phyloP scores from a whole-genome alignment of 2,113 vertebrate genomes.

The Odocoileus virginianus region DNA sequence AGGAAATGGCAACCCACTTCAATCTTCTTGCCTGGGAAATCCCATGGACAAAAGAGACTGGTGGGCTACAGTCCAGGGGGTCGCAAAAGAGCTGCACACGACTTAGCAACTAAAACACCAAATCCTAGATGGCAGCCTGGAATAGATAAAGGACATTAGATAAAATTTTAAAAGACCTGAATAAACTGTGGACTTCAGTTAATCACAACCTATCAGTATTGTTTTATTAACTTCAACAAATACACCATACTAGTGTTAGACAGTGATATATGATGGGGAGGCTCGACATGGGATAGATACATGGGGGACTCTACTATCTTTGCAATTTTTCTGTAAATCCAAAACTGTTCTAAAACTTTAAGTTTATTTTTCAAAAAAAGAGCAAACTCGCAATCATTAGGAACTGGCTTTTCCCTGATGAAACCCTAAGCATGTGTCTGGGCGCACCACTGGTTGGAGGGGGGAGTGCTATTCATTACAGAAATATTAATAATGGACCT shows the following conservation, averaged over 20 bases:
- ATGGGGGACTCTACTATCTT: neutral
- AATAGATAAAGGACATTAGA: neutral
- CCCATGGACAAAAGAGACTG: neutral
- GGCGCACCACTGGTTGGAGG: neutral
- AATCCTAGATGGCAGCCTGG: neutral
- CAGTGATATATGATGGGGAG: neutral
- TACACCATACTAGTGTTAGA: neutral
- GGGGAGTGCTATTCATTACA: neutral
- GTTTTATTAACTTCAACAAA: neutral
- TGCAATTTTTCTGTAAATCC: neutral
- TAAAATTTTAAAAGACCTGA: neutral
- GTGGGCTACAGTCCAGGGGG: neutral
- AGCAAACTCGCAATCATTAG: neutral
- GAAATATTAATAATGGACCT: neutral
- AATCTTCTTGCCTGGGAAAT: neutral
- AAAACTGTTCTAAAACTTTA: neutral
- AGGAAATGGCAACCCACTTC: neutral
- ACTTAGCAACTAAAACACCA: neutral
- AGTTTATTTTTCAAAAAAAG: neutral
- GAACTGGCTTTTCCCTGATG: neutral
- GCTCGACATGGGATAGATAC: neutral
- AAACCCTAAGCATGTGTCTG: neutral
- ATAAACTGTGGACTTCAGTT: neutral
- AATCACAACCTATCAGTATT: neutral
- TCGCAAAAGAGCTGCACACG: neutral